A percentile compares a stretch with the other conserved stretches of the same genome.
These are phyloP conservation scores for Linepithema humile DNA, from an alignment of 1,140 invertebrate species.

Conservation along the genomic window DNA sequence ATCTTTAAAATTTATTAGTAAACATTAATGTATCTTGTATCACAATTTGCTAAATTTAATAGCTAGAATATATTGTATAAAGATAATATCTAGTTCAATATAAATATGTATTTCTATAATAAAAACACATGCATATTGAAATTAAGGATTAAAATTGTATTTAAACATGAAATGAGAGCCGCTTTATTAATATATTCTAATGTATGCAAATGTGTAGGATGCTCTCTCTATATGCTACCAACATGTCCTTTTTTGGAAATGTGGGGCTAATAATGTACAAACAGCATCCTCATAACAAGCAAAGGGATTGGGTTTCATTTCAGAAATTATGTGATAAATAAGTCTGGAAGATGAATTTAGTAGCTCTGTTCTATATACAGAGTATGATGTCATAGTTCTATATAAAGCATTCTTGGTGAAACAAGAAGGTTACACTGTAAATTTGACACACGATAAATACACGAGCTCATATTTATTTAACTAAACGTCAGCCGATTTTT, in stretches of 20 bases:
- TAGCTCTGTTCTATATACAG: constrained; percentile 60
- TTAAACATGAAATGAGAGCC: not conserved
- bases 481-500: not conserved
- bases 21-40: not conserved
- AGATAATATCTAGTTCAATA: no score
- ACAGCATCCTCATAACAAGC: not conserved
- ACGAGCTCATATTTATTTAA: not conserved
- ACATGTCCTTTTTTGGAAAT: constrained; percentile 61
- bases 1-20: not conserved
- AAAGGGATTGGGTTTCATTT: constrained; percentile 59
- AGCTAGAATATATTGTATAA: no score
- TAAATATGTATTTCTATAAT: not conserved
- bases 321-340: not conserved
- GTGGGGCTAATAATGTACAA: not conserved
- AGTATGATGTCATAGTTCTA: constrained; percentile 76
- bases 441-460: not conserved
- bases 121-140: constrained; percentile 28
- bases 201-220: constrained; percentile 48
- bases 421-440: constrained; percentile 51
- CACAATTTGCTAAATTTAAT: no score
- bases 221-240: constrained; percentile 5
- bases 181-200: constrained; percentile 22
- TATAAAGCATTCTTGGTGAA: constrained; percentile 62
- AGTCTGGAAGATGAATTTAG: constrained; percentile 60
- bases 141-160: not conserved